Evolutionary conservation across 2,113 vertebrate genomes (phyloP), one percentile per base, ranked within the genome.

Genomic region (Ailurus styani): DNA sequence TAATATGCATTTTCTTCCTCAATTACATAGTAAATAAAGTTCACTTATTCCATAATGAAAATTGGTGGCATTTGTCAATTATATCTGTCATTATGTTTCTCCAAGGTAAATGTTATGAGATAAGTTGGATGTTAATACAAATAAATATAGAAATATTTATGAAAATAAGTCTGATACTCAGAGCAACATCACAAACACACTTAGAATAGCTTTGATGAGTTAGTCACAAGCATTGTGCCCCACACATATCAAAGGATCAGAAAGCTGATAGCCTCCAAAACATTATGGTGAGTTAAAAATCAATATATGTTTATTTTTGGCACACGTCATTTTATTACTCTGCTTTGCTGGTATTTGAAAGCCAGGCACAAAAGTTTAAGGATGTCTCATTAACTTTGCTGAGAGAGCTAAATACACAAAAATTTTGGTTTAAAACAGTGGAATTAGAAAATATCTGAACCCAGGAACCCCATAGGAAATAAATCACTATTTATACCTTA

Each of bases 261-360:
- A 83, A 95, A 73, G 37, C 31, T 34, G 57, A 75, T 34, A 87
- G 29, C 15, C 34, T 64, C 73, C 57, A 64, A 23, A 93, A 86
- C 27, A 70, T 55, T 34, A 85, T 57, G 37, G 27, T 57, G 79
- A 47, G 70, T 75, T 87, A 93, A 96, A 96, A 97, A 93, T 95
- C 89, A 96, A 85, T 68, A 94, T 3, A 15, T 29, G 42, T 81
- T 93, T 96, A 84, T 82, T 95, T 96, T 87, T 54, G 70, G 42
- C 82, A 70, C 20, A 57, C 50, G 57, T 87, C 66, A 97, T 57
- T 45, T 91, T 86, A 57, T 93, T 79, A 47, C 21, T 68, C 12
- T 88, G 75, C 68, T 92, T 95, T 96, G 47, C 52, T 97, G 52
- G 47, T 68, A 40, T 82, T 87, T 94, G 73, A 91, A 72, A 96